A percentile compares a stretch with the other conserved stretches of the same genome.
phyloP scores from a whole-genome alignment of 1,140 invertebrate species.

The Lepidotrigona ventralis region DNA sequence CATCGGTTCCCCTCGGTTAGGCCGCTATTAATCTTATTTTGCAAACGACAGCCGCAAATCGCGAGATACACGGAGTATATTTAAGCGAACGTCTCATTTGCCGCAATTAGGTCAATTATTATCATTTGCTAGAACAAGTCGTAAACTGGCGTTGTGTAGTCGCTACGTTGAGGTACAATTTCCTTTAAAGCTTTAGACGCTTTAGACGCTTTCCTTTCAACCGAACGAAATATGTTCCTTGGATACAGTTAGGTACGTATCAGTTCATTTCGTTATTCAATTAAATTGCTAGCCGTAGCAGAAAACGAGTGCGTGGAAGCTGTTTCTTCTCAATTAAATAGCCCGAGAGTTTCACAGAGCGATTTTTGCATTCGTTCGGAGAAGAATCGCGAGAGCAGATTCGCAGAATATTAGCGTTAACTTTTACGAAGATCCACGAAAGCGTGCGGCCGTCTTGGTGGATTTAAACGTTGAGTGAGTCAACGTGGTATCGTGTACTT shows the following conservation, averaged over 20 bases:
- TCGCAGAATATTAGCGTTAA: conserved; percentile 9
- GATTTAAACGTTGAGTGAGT: conserved; percentile 12
- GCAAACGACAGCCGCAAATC: conserved; percentile 26
- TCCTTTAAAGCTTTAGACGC: no score
- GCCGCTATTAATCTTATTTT: conserved; percentile 29
- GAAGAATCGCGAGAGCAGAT: not conserved
- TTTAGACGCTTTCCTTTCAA: no score
- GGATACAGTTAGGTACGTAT: no score
- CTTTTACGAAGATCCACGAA: not conserved
- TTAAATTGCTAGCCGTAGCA: no score
- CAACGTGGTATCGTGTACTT: not conserved
- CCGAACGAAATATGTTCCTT: no score
- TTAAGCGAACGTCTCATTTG: conserved; percentile 41
- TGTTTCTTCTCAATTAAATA: no score
- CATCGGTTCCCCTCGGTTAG: conserved; percentile 7
- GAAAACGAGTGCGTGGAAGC: no score
- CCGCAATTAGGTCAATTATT: conserved; percentile 60
- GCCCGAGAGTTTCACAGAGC: no score
- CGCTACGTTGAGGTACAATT: no score
- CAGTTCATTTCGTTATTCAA: no score
- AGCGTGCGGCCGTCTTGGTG: not conserved
- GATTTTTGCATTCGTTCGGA: no score
- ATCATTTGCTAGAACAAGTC: conserved; percentile 42
- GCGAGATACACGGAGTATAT: conserved; percentile 21
- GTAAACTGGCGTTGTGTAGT: conserved; percentile 14